Evolutionary conservation across 2,797 vertebrate species (phyloP).

Genomic region (Channallabes apus): DNA sequence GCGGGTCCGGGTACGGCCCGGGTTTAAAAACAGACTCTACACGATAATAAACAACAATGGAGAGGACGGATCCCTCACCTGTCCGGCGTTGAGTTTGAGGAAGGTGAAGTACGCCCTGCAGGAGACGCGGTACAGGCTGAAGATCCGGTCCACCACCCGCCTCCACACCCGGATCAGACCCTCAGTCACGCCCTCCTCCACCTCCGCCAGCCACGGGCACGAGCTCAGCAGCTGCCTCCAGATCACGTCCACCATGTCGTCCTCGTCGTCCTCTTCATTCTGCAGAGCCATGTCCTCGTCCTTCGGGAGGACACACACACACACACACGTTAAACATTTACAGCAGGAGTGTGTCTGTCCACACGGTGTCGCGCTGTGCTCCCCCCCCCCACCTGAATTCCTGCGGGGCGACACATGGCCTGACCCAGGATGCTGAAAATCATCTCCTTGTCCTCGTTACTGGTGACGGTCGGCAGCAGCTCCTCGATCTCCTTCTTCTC

Average conservation of each 20-base stretch:
- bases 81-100: slow-evolving; percentile 94
- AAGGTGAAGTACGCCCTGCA: slow-evolving; percentile 98
- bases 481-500: slow-evolving; percentile 93
- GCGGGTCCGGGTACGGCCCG: background rate
- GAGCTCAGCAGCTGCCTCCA: slow-evolving; percentile 88
- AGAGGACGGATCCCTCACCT: slow-evolving; percentile 70
- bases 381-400: slow-evolving; percentile 83
- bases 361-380: background rate
- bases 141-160: slow-evolving; percentile 92
- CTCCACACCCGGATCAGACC: slow-evolving; percentile 94
- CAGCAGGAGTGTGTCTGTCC: too few species aligned
- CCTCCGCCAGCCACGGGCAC: slow-evolving; percentile 92
- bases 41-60: too few species aligned
- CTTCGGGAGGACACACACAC: slow-evolving; percentile 63
- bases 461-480: slow-evolving; percentile 84
- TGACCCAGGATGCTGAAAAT: slow-evolving; percentile 97
- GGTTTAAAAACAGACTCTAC: too few species aligned
- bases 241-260: slow-evolving; percentile 96
- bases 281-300: slow-evolving; percentile 98
- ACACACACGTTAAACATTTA: background rate
- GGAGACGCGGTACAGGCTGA: slow-evolving; percentile 93
- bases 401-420: slow-evolving; percentile 94
- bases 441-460: slow-evolving; percentile 88
- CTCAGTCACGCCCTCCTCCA: slow-evolving; percentile 85
- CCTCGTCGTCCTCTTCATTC: slow-evolving; percentile 90